Evolutionary conservation across 2,113 vertebrate genomes (phyloP).

Genomic region (Nipponia nippon): DNA sequence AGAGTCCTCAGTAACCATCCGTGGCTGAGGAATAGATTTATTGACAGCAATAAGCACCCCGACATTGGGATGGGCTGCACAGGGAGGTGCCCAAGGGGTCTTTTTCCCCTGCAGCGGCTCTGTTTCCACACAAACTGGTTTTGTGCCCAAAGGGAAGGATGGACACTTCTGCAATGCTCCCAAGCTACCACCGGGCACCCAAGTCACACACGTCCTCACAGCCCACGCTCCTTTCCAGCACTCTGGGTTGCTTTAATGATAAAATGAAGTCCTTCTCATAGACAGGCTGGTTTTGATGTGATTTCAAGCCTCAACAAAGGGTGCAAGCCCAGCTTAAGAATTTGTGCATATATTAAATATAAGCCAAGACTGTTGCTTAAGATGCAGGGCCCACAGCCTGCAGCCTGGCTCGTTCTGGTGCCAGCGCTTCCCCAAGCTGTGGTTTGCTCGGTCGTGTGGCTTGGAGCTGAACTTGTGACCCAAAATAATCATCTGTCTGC

Average conservation of each 20-base stretch:
- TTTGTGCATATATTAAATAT: not conserved
- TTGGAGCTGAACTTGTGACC: not conserved
- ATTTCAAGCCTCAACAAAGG: not conserved
- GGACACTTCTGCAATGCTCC: not conserved
- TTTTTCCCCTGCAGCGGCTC: not conserved
- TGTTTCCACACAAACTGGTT: not conserved
- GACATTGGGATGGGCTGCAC: not conserved
- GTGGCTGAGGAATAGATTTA: not conserved
- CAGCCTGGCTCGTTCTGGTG: not conserved
- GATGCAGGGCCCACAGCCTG: not conserved
- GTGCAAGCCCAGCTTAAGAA: not conserved
- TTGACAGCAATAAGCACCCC: not conserved
- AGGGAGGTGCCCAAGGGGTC: not conserved
- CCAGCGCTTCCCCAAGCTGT: rapidly evolving
- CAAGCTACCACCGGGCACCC: not conserved
- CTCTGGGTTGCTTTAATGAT: not conserved
- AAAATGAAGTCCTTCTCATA: not conserved
- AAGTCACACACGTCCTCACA: not conserved
- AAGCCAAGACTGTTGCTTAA: not conserved
- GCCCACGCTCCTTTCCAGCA: not conserved
- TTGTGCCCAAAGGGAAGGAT: not conserved
- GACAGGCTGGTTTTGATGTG: not conserved
- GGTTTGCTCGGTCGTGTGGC: not conserved
- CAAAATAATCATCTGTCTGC: not conserved
- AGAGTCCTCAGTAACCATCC: not conserved